phyloP scores from a whole-genome alignment of 2,888 invertebrate species.

The Octodonta nipae region DNA sequence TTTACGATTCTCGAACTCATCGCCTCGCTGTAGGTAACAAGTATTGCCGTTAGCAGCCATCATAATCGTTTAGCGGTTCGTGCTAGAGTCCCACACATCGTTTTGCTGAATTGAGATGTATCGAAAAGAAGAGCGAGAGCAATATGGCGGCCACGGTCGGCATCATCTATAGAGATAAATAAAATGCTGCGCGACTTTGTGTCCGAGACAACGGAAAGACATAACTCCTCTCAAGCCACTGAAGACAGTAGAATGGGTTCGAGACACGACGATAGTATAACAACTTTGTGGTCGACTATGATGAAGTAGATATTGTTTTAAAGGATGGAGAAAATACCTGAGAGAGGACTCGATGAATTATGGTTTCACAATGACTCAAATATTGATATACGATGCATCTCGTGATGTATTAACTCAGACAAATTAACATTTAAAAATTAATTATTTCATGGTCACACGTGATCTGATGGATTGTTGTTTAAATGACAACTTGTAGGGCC shows the following conservation, averaged over 20 bases:
- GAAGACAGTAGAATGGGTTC: conserved; percentile 31
- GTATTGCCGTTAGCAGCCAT: conserved; percentile 19
- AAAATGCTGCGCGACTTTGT: conserved; percentile 24
- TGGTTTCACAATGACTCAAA: too few species aligned
- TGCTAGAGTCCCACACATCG: conserved; percentile 19
- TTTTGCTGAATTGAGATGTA: conserved; percentile 21
- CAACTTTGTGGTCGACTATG: conserved; percentile 22
- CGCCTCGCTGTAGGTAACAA: conserved; percentile 22
- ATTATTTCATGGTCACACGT: too few species aligned
- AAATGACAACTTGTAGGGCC: too few species aligned
- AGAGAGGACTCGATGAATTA: too few species aligned
- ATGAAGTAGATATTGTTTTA: conserved; percentile 23
- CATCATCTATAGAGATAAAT: conserved; percentile 19
- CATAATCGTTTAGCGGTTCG: conserved; percentile 22
- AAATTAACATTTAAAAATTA: too few species aligned
- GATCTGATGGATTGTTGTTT: too few species aligned
- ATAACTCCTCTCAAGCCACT: conserved; percentile 28
- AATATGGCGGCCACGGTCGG: conserved; percentile 16
- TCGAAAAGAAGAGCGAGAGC: conserved; percentile 14
- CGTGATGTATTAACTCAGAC: too few species aligned
- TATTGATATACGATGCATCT: too few species aligned
- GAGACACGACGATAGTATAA: conserved; percentile 28
- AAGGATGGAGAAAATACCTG: background rate
- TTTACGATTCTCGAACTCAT: conserved; percentile 20
- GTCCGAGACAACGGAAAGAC: conserved; percentile 28